Evolutionary conservation across 2,113 vertebrate genomes (phyloP).

Genomic region (Phalacrocorax carbo): DNA sequence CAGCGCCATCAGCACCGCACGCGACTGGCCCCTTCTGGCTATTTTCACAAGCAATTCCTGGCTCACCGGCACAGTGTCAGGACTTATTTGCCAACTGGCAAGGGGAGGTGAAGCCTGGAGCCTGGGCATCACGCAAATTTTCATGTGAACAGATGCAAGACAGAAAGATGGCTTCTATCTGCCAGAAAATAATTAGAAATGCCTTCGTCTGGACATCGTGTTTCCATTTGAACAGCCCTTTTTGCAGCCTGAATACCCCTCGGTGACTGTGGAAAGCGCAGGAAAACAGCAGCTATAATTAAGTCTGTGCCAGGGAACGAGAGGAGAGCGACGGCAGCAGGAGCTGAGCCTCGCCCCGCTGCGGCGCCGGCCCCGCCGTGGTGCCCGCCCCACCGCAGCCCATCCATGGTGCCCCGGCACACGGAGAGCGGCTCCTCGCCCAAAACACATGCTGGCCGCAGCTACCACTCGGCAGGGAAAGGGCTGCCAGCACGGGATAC

Average conservation of each 20-base stretch:
- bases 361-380: rapidly evolving
- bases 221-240: neutral
- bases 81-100: neutral
- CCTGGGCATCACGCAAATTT: neutral
- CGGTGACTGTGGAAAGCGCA: rapidly evolving
- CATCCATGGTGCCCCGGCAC: rapidly evolving
- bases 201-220: neutral
- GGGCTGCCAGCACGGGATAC: neutral
- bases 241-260: neutral
- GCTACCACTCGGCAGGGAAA: neutral
- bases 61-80: neutral
- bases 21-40: neutral
- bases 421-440: neutral
- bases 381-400: neutral
- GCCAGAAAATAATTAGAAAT: conserved; percentile 29
- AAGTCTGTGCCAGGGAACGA: neutral
- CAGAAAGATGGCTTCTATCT: conserved; percentile 10
- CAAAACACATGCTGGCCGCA: neutral
- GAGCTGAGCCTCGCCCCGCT: neutral
- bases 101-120: neutral
- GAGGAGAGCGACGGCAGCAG: rapidly evolving
- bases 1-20: neutral
- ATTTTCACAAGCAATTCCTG: neutral
- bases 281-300: neutral
- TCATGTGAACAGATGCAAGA: neutral